phyloP scores from a whole-genome alignment of 2,113 vertebrate genomes.

The Camarhynchus parvulus region DNA sequence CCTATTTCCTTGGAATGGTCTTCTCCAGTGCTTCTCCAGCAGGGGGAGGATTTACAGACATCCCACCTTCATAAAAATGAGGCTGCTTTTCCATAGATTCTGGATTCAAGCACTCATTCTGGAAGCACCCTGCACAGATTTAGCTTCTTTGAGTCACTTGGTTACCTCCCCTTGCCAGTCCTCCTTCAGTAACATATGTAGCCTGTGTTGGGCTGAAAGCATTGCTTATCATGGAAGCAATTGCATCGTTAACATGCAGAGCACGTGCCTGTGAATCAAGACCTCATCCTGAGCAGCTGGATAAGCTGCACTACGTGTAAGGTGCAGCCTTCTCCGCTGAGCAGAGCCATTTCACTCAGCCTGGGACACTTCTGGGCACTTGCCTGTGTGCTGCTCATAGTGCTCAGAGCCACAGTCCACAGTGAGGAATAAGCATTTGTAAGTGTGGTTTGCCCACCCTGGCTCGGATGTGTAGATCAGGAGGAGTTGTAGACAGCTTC shows the following conservation, averaged over 20 bases:
- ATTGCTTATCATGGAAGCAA: neutral
- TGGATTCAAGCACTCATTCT: neutral
- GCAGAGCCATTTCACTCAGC: neutral
- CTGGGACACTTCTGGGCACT: neutral
- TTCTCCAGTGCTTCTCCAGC: neutral
- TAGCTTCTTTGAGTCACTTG: neutral
- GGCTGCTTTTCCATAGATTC: neutral
- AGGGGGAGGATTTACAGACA: neutral
- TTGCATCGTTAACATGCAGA: neutral
- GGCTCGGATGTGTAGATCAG: accelerated
- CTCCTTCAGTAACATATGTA: neutral
- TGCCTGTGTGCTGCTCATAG: neutral
- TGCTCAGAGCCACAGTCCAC: neutral
- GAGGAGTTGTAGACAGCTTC: neutral
- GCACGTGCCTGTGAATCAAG: neutral
- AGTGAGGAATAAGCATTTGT: neutral
- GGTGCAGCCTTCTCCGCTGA: neutral
- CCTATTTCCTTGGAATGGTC: neutral
- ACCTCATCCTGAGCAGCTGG: neutral
- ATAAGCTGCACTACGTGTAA: neutral
- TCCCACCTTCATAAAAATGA: neutral
- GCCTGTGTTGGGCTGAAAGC: neutral
- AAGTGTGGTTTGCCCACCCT: neutral
- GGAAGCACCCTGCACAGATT: neutral
- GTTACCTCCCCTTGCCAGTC: neutral